Evolutionary conservation across 2,888 invertebrate genomes (phyloP), one percentile per base, ranked within the genome.

Genomic region (Caenorhabditis sp.): DNA sequence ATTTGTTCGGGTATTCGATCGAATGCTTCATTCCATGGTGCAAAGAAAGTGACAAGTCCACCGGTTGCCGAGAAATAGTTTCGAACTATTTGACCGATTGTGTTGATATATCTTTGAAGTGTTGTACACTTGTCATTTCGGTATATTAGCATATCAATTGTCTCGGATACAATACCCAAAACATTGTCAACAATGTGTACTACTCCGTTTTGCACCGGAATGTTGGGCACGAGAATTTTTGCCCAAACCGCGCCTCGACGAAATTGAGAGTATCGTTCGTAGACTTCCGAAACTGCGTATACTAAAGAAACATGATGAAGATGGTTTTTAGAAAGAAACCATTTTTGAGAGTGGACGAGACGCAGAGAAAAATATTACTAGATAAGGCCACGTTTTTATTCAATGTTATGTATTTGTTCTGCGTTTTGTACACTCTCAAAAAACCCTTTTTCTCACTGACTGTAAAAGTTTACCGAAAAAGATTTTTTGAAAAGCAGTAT

Each of bases 141-240:
- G 83, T 51, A 53, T 3, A 51, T 19, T 51, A 61, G 10, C 82
- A 84, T 83, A 63, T 88, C 88, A 66, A 88, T 86, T 1, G 87
- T 87, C 58, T 85, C 83, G 10, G 85, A 81, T 0, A 88, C 86
- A 58, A 88, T 83, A 26, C 86, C 88, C n/a, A 88, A 70, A 1
- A 88, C 87, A 66, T 83, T 87, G 72, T 88, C 88, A 27, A 88
- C 78, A 19, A 88, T 84, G 64, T 88, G 88, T 0, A 84, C 88
- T 5, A 88, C 88, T 31, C 88, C 88, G 66, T 88, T 88, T 64
- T 84, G 83, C 12, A 88, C 86, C 1, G 88, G 88, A 69, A 88
- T 88, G 70, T 88, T 88, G 17, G 88, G 88, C 17, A 83, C 83
- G 8, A 87, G 69, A 36, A 88, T 83, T 64, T 87, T 87, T 4